Base-by-base conservation (phyloP, 2,888 invertebrate species). In the Hoplodrina blanda region DNA sequence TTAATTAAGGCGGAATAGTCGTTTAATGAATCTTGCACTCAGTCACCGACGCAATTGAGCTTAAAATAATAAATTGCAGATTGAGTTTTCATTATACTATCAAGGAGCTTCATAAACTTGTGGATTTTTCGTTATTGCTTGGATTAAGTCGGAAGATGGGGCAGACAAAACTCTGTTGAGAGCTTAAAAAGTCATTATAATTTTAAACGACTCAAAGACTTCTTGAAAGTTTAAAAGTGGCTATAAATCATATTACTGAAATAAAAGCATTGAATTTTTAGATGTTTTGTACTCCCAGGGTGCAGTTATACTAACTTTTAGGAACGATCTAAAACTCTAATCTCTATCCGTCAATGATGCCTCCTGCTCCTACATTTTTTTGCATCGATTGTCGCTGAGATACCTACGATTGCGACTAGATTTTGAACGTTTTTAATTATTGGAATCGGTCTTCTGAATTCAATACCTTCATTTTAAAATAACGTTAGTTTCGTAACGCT, bases 21-120 rank as follows among this genome's bases (percentile, higher is more conserved):
- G 57, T 78, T 64, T 75, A 72, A 75, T 69, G 44, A 81, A 69
- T 63, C 65, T 68, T 75, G 69, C 78, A 75, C 57, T 78, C 50
- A 54, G 59, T 72, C 69, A 53, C 46, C 60, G 59, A 41, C 54
- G 65, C 65, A 44, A 33, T 60, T 25, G 15, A 55, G 71, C 46
- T 76, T 68, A 57, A 46, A 62, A 67, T 71, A 69, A 69, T 66
- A 79, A 59, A 53, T 76, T 49, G 33, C 19, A 57, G 59, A 65
- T 62, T 65, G 44, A 63, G 10, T 65, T 67, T 64, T 57, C 44
- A 55, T 37, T 50, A 46, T 17, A 10, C n/a, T 46, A 52, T 59
- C n/a, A 41, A 25, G 19, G 11, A 67, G 33, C 55, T 65, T 41
- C 33, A 69, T 60, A 25, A 13, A 55, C 41, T n/a, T 53, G 2